Evolutionary conservation across 2,797 vertebrate genomes (phyloP), one percentile per base, ranked within the genome.

Genomic region (Lithobates pipiens): DNA sequence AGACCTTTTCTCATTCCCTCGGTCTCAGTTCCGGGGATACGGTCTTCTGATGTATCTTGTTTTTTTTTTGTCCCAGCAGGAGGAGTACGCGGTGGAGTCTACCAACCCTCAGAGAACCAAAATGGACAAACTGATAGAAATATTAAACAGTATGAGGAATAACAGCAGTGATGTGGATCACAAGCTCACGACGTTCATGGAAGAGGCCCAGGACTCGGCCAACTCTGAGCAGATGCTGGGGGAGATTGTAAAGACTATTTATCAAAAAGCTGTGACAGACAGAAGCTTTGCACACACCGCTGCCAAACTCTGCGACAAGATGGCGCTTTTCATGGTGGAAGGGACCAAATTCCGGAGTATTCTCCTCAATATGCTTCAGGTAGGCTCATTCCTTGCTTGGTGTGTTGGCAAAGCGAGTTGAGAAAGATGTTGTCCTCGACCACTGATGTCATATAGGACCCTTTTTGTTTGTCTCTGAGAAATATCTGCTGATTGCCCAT

Each of bases 261-360:
- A 99, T 89, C 93, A 94, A 91, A 99, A 96, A 91, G 97, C 97
- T 0, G 95, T 98, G 91, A 96, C 95, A 0, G 98, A 99, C 93
- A 94, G 98, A 77, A 99, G 97, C 93, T 99, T 99, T 13, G 97
- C 98, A 21, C 95, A 96, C 90, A 99, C 96, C 0, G 98, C 97
- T 0, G 98, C 98, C 88, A 97, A 95, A 90, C 96, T 99, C 68
- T 99, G 98, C 1, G 96, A 99, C 94, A 98, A 97, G 94, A 99
- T 99, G 98, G 97, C 98, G 0, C 94, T 98, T 65, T 98, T 99
- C 93, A 99, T 99, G 96, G 97, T 98, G 90, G 97, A 99, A 90
- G 98, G 98, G 81, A 99, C 98, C 91, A 99, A 98, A 91, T 99
- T 99, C 91, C 95, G 98, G 77, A 99, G 97, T 10, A 94, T 99